Conservation (phyloP, 64 coral and sea anemone species). For the Orbicella faveolata region DNA sequence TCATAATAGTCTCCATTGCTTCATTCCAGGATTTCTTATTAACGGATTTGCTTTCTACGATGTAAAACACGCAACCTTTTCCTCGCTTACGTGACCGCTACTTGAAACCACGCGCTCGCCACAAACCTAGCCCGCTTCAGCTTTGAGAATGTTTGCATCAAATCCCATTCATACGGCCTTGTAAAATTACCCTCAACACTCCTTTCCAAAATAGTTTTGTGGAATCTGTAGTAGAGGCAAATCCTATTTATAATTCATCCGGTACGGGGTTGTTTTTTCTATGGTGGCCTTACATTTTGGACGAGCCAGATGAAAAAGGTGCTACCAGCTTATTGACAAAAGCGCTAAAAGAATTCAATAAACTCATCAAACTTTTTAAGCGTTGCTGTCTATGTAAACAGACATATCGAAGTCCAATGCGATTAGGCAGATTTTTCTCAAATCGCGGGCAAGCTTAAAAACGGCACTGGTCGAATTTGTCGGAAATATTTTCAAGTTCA, state of each 20-base stretch:
- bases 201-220: background rate
- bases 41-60: conserved; percentile 24
- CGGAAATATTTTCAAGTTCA: background rate
- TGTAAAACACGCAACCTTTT: conserved; percentile 11
- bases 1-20: conserved; percentile 6
- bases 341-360: conserved; percentile 36
- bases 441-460: background rate
- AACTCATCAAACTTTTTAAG: conserved; percentile 20
- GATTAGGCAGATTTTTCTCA: conserved; percentile 7
- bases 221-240: background rate
- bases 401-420: background rate
- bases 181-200: background rate
- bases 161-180: background rate
- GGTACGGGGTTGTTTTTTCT: background rate
- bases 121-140: background rate
- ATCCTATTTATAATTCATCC: background rate
- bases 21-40: conserved; percentile 11
- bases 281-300: background rate
- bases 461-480: background rate
- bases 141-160: background rate
- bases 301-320: background rate
- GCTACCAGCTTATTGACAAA: conserved; percentile 5
- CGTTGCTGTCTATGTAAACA: conserved; percentile 4
- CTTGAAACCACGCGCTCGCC: background rate
- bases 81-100: background rate